Base-by-base conservation (phyloP, 2,797 vertebrate species). In the Sebastes vulpes region DNA sequence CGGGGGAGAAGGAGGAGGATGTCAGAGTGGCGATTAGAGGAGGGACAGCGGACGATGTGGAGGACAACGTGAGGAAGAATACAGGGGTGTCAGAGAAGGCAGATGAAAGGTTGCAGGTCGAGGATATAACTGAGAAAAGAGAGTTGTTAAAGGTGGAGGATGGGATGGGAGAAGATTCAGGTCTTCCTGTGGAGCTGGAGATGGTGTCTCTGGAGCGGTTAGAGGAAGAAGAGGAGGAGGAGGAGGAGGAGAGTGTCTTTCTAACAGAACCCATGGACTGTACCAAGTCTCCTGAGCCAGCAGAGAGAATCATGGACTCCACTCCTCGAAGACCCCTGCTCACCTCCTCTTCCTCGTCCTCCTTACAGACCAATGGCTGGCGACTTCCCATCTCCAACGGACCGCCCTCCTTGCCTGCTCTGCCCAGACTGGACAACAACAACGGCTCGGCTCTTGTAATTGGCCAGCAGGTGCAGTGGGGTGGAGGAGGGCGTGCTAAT, bases 191-290 rank as follows among this genome's bases (percentile, higher is more conserved):
- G 1, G 93, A 95, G 21, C 71, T 95, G 70, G 94, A 95, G 53
- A 92, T 94, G 93, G 91, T 95, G 69, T 94, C 93, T 77, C 77
- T 95, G 81, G 94, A 91, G 71, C 65, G 89, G 5, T 64, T 96
- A 31, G 93, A 95, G 5, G 93, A 93, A 60, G 89, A 91, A 3
- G 92, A 92, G 8, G 93, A 75, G 25, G 25, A 26, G 32, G 87
- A 82, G 4, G 87, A 68, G 7, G 90, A 92, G 65, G 84, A 87
- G 26, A 84, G 86, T 1, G 56, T 69, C 1, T 83, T 83, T 75
- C 79, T 89, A 8, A 86, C 80, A 20, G 96, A 97, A 84, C 92
- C 53, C 9, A 97, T 97, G 96, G 96, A 97, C 88, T 97, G 97
- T 6, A 95, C 89, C 54, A 96, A 94, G 77, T 89, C 96, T 56